These are phyloP conservation scores for Ailurus styani DNA, from an alignment of 2,113 vertebrate species.

Conservation along the genomic window DNA sequence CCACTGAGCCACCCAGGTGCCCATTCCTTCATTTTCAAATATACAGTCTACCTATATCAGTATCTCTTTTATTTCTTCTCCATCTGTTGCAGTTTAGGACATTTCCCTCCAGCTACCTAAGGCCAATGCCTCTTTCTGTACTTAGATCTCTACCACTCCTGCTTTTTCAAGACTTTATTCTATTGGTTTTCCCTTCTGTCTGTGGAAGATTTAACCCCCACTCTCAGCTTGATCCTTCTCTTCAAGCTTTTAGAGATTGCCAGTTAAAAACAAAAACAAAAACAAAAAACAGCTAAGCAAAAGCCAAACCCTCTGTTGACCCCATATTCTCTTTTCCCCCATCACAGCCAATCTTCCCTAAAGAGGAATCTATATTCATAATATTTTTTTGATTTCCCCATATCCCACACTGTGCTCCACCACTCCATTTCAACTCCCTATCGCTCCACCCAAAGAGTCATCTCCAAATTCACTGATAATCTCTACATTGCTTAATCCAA, in stretches of 20 bases:
- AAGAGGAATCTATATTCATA: not conserved
- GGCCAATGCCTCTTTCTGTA: not conserved
- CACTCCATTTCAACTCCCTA: not conserved
- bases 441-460: not conserved
- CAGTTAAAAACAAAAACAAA: not conserved
- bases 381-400: not conserved
- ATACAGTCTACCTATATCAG: not conserved
- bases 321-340: not conserved
- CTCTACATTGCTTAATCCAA: not conserved
- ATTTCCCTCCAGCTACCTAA: not conserved
- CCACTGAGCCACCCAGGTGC: too few species aligned
- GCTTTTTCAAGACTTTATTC: not conserved
- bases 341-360: not conserved
- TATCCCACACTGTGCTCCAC: not conserved
- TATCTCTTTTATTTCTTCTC: not conserved
- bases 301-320: not conserved
- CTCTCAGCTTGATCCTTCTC: not conserved
- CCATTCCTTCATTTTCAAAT: not conserved
- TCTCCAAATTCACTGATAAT: not conserved
- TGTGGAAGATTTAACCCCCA: not conserved
- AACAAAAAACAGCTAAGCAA: not conserved
- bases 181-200: not conserved
- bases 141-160: not conserved
- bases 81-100: not conserved
- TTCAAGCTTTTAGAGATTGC: not conserved